Base-by-base conservation (phyloP, 2,113 vertebrate species). In the Antigone vipio region DNA sequence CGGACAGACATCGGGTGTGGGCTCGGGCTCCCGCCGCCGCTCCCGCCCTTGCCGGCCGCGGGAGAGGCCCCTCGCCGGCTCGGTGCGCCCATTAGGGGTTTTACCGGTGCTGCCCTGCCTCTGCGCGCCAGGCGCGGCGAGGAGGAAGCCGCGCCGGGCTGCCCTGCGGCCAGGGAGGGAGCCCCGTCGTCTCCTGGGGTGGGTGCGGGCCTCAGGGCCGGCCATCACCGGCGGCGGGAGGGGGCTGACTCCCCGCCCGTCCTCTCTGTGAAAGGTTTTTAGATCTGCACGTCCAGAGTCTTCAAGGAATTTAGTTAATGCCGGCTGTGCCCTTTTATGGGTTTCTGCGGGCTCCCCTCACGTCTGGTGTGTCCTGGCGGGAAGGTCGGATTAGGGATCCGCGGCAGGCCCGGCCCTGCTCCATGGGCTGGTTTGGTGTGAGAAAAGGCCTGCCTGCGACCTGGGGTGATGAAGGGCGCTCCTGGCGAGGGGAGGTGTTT, bases 381-480 rank as follows among this genome's bases (percentile, higher is more conserved):
- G 45, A 23, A 18, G 45, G 52, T 1, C 5, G 59, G 47, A 2
- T 29, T 5, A 5, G n/a, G 50, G n/a, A 4, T 3, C 27, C 5
- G 15, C 50, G 20, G 38, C 38, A 3, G 74, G 22, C 27, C 34
- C 6, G 9, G 53, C 15, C 17, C 8, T 11, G 24, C 45, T 6
- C n/a, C 4, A 12, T 1, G 8, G 6, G 20, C 45, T 3, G 47
- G 45, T 6, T 4, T 13, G 47, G n/a, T 6, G n/a, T 8, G 42
- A 22, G 38, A 6, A 42, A 7, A 5, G 60, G 20, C n/a, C 44
- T 4, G 76, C 11, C 38, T 5, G 45, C 5, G 5, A 1, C 18
- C 1, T 6, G 69, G 3, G 3, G 21, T 2, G 32, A 2, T 0
- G 11, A 12, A 3, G 5, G 5, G 27, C 1, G 3, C 20, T 15